Evolutionary conservation across 2,888 invertebrate species (phyloP).

Genomic region (Cephonodes hylas): DNA sequence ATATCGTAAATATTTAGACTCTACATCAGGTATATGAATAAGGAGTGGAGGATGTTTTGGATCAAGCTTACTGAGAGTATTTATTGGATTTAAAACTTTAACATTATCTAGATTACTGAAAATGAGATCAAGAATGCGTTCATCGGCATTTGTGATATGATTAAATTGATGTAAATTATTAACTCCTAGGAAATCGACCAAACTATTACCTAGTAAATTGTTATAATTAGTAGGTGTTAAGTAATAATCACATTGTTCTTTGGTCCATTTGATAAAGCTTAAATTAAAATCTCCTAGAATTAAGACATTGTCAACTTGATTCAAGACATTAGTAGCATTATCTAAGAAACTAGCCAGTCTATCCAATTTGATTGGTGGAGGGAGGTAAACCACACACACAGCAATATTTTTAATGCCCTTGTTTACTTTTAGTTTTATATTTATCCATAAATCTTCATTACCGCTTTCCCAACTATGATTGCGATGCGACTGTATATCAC

Average conservation of each 20-base stretch:
- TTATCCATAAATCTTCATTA: background rate
- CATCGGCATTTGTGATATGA: background rate
- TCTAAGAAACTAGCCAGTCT: background rate
- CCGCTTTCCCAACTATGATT: background rate
- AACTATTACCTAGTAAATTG: background rate
- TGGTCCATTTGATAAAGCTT: no score
- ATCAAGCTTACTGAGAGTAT: no score
- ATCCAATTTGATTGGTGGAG: background rate
- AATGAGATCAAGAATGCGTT: conserved; percentile 4
- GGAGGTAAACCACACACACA: background rate
- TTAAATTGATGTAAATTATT: conserved; percentile 10
- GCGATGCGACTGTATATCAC: background rate
- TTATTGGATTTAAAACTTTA: background rate
- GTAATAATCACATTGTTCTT: background rate
- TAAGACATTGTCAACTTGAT: background rate
- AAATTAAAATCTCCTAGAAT: background rate
- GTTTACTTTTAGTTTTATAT: background rate
- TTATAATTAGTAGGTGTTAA: background rate
- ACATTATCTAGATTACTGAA: background rate
- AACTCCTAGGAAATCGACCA: conserved; percentile 3
- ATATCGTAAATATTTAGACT: no score
- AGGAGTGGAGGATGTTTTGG: no score
- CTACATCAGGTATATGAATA: no score
- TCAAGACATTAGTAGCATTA: background rate
- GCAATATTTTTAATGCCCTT: background rate